These are phyloP conservation scores for Epizoanthus stellaris DNA, from an alignment of 92 coral and sea anemone species.

Conservation along the genomic window DNA sequence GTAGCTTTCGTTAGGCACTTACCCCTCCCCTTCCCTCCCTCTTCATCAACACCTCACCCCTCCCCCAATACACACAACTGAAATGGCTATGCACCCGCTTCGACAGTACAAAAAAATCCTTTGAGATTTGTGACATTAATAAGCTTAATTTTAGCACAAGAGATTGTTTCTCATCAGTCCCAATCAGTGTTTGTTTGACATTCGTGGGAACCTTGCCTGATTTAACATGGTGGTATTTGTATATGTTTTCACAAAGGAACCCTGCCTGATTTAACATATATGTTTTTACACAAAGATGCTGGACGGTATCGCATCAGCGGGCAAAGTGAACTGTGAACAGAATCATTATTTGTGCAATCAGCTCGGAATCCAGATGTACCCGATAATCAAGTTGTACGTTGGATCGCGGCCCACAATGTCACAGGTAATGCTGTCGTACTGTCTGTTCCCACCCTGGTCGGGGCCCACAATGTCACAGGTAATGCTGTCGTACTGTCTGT, in stretches of 20 bases:
- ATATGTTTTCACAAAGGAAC: background rate
- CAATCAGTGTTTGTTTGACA: no score
- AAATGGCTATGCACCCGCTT: no score
- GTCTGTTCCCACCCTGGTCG: no score
- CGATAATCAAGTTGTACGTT: conserved; percentile 82
- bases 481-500: background rate
- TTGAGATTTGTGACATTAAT: no score
- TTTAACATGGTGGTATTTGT: no score
- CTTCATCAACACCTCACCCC: no score
- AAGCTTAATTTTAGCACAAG: no score
- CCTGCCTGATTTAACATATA: background rate
- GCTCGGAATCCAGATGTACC: conserved; percentile 85
- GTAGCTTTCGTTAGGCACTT: no score
- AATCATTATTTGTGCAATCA: conserved; percentile 81
- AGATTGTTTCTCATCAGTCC: no score
- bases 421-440: conserved; percentile 12
- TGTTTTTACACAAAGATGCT: conserved; percentile 64
- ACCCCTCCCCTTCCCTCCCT: no score
- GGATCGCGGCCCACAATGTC: conserved; percentile 63
- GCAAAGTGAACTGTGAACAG: conserved; percentile 92
- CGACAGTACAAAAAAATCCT: no score
- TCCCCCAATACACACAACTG: no score
- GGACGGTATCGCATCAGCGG: conserved; percentile 79
- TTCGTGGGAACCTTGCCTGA: background rate
- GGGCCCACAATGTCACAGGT: conserved; percentile 42